A percentile compares a stretch with the other conserved stretches of the same genome.
Conservation (phyloP, 1,140 invertebrate species). For the Stegodyphus dumicola region DNA sequence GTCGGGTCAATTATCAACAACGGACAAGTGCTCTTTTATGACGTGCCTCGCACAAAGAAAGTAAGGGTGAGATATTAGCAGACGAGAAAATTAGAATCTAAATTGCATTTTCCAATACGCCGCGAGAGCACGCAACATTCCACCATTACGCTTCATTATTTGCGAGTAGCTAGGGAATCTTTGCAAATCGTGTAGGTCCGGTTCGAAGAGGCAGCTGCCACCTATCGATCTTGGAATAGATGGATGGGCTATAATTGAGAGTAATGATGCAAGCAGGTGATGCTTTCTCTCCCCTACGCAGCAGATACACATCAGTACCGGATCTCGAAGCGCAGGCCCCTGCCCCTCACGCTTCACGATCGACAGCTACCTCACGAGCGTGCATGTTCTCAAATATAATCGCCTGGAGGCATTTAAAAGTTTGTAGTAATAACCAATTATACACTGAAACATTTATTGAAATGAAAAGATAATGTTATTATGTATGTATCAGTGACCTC, state of each 20-base stretch:
- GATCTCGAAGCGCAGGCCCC: constrained; percentile 31
- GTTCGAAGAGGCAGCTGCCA: constrained; percentile 44
- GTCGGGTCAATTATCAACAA: too few relatives aligned
- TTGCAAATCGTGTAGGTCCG: constrained; percentile 36
- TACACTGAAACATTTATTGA: too few relatives aligned
- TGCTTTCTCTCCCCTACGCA: constrained; percentile 26
- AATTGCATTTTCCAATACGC: constrained; percentile 48
- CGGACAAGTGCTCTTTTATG: background rate
- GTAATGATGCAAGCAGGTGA: constrained; percentile 54
- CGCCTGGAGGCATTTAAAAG: too few relatives aligned
- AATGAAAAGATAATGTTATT: too few relatives aligned
- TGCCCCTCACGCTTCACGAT: constrained; percentile 22
- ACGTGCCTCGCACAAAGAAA: background rate
- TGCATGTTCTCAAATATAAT: too few relatives aligned
- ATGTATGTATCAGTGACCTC: too few relatives aligned
- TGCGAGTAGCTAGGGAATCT: constrained; percentile 18
- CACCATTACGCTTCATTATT: background rate
- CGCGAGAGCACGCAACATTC: constrained; percentile 45
- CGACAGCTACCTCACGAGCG: background rate
- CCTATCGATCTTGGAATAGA: constrained; percentile 55
- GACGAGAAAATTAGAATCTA: constrained; percentile 50
- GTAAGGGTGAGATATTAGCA: constrained; percentile 37
- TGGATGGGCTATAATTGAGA: constrained; percentile 59
- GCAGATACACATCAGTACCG: constrained; percentile 55
- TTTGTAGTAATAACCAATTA: too few relatives aligned